A percentile compares a stretch with the other conserved stretches of the same genome.
Conservation (phyloP, 2,113 vertebrate genomes). For the Halcyon malimbica region DNA sequence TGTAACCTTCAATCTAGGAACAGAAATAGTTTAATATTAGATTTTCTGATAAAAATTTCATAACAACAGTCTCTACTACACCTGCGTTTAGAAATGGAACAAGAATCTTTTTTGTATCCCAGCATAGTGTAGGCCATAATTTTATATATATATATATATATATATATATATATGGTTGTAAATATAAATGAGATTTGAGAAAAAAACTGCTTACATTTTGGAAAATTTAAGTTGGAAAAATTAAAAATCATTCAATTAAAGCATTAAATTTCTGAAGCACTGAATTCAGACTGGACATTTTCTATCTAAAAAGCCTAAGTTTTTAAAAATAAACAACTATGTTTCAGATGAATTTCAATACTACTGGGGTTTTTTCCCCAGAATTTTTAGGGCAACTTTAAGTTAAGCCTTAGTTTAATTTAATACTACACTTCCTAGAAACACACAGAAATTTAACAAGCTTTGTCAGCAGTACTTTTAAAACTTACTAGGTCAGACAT, state of each 20-base stretch:
- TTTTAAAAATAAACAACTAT: neutral
- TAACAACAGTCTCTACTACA: neutral
- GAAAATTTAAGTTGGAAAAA: neutral
- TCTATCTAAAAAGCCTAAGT: neutral
- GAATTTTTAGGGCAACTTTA: neutral
- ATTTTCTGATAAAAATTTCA: neutral
- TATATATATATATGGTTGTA: neutral
- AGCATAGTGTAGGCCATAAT: neutral
- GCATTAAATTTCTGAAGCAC: neutral
- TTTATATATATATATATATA: neutral
- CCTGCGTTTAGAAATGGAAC: neutral
- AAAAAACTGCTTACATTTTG: neutral
- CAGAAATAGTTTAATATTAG: neutral
- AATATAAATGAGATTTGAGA: neutral
- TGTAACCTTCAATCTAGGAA: slow-evolving; percentile 25
- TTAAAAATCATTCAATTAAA: neutral
- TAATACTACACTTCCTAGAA: neutral
- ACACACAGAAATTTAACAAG: neutral
- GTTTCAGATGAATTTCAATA: neutral
- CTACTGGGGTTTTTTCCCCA: neutral
- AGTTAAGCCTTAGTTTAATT: neutral
- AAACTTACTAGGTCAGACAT: neutral
- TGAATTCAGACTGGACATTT: neutral
- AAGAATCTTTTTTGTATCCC: neutral
- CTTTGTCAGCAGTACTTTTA: neutral